phyloP scores from a whole-genome alignment of 2,113 vertebrate species.

The Petrocephalus microphthalmus region DNA sequence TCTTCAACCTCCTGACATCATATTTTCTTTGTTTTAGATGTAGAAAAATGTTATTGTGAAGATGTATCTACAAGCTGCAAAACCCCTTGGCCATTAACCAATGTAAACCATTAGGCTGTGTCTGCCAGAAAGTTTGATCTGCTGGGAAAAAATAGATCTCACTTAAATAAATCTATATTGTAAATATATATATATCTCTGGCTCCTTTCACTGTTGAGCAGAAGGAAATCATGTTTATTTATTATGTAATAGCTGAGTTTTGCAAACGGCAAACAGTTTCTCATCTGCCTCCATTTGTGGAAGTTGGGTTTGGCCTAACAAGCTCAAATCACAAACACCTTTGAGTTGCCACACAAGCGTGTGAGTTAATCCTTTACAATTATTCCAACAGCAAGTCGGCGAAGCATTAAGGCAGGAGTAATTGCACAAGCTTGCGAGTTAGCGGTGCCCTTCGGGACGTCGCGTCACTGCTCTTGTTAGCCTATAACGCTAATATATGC shows the following conservation, averaged over 20 bases:
- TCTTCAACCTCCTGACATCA: not conserved
- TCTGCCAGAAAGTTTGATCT: not conserved
- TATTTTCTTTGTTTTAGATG: not conserved
- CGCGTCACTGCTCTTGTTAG: too few species aligned
- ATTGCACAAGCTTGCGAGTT: not conserved
- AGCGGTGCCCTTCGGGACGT: not conserved
- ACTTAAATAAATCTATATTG: not conserved
- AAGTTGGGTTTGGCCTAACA: not conserved
- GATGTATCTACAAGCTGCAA: not conserved
- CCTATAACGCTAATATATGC: not conserved
- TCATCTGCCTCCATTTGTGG: not conserved
- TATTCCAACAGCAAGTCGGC: not conserved
- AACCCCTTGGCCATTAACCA: not conserved
- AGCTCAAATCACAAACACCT: not conserved
- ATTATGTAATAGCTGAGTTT: not conserved
- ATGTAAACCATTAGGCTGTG: not conserved
- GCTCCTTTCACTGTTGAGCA: not conserved
- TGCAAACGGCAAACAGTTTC: not conserved
- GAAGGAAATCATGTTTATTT: not conserved
- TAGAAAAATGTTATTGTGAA: not conserved
- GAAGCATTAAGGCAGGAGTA: not conserved
- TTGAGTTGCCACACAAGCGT: not conserved
- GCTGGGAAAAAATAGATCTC: not conserved
- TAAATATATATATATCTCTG: not conserved
- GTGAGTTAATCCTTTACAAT: not conserved